phyloP scores from a whole-genome alignment of 2,113 vertebrate species.

The Morone saxatilis region DNA sequence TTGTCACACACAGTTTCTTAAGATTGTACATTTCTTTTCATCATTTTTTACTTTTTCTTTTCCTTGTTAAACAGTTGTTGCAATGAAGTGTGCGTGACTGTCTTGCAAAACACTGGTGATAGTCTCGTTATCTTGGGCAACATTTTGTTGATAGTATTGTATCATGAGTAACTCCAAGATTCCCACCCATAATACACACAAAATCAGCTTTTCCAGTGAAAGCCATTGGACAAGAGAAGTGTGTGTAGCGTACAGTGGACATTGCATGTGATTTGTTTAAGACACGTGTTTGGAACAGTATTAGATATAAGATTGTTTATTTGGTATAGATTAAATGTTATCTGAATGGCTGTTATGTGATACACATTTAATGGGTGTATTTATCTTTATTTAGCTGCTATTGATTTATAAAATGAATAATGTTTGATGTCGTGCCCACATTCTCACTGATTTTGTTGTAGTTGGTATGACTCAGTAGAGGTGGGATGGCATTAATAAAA shows the following conservation, averaged over 20 bases:
- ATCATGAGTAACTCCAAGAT: background rate
- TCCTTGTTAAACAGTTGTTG: background rate
- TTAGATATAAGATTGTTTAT: background rate
- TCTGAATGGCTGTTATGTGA: background rate
- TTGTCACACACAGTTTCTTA: background rate
- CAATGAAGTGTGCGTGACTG: background rate
- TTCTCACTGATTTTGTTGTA: background rate
- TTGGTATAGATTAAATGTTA: background rate
- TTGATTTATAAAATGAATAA: background rate
- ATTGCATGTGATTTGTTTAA: background rate
- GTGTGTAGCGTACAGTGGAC: background rate
- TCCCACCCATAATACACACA: constrained; percentile 42
- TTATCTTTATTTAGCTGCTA: background rate
- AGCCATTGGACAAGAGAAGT: background rate
- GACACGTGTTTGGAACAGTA: background rate
- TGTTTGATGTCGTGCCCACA: background rate
- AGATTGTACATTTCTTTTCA: background rate
- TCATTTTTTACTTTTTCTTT: background rate
- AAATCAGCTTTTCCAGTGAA: background rate
- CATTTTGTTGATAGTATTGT: constrained; percentile 19
- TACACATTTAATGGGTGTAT: background rate
- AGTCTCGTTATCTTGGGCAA: constrained; percentile 27
- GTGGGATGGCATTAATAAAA: background rate
- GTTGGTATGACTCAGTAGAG: too few relatives aligned
- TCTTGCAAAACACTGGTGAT: constrained; percentile 16